Percentiles rank a stretch among this genome's conserved stretches.
Evolutionary conservation across 2,797 vertebrate species (phyloP).

Genomic region (Coregonus sp.): DNA sequence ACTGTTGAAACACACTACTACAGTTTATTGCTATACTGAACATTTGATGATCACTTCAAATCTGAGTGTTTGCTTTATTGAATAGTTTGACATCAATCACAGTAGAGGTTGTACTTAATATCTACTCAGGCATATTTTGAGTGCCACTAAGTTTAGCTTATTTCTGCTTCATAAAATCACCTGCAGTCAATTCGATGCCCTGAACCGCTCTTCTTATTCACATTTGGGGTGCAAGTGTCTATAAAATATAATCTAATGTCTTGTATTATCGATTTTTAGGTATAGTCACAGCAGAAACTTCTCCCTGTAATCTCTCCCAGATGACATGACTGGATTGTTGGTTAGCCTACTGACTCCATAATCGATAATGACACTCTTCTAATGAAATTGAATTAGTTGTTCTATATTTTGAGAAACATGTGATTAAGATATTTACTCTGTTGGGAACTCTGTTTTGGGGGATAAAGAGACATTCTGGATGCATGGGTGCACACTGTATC

Average conservation of each 20-base stretch:
- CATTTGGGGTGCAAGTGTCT: background rate
- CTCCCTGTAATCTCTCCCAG: background rate
- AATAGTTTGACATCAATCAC: conserved; percentile 19
- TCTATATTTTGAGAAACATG: background rate
- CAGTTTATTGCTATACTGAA: background rate
- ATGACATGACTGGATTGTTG: background rate
- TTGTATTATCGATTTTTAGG: background rate
- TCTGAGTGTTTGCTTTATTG: conserved; percentile 11
- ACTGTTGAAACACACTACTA: background rate
- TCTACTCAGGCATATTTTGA: conserved; percentile 27
- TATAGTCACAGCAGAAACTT: background rate
- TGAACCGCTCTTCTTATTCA: conserved; percentile 11
- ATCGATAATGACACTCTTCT: background rate
- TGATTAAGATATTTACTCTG: background rate
- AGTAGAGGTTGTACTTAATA: background rate
- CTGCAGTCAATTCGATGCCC: conserved; percentile 13
- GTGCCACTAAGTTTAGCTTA: conserved; percentile 18
- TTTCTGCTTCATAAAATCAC: conserved; percentile 13
- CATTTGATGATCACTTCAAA: background rate
- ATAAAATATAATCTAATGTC: conserved; percentile 1
- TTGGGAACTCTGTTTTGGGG: conserved; percentile 6
- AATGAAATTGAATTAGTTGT: background rate
- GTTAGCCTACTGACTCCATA: background rate
- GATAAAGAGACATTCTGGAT: conserved; percentile 11
- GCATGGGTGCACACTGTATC: conserved; percentile 13